Evolutionary conservation across 2,113 vertebrate species (phyloP), one percentile per base, ranked within the genome.

Genomic region (Larimichthys crocea): DNA sequence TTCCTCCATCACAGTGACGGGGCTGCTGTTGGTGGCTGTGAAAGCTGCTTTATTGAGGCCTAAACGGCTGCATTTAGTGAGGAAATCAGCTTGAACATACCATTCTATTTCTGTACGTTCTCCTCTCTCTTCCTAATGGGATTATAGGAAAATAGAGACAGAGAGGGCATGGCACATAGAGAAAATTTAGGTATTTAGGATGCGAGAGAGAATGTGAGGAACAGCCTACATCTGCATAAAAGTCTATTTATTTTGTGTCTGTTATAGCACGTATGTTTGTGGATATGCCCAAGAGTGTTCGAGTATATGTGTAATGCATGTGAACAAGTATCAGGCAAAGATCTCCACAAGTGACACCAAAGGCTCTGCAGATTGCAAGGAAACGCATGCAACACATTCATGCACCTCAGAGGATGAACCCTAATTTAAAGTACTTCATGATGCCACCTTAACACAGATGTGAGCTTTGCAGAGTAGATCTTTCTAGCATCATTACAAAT

Each of bases 21-120:
- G 62, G 46, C 86, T 86, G 76, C 80, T 86, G 82, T 49, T 82
- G 72, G 53, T 83, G 74, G 67, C 72, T 88, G 74, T 88, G 79
- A 81, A 82, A 77, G 87, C 79, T 79, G 82, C 69, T 86, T 82
- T 85, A 87, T 71, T 86, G 78, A 81, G 64, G 70, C 76, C 80
- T 86, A 81, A 92, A 88, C 74, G 44, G 69, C 76, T 85, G 86
- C 75, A 82, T 92, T 92, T 85, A 91, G 89, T 79, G 88, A 84
- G 86, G 66, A 90, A 90, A 91, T 91, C 74, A 91, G 77, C 78
- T 81, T 82, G 85, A 90, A 90, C 86, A 76, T 82, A 63, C 85
- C 81, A 83, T 89, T 92, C 91, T 93, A 93, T 91, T 92, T 89
- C 83, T 83, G 90, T 89, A 83, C 83, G n/a, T 88, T 86, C 84